A percentile compares a stretch with the other conserved stretches of the same genome.
phyloP scores from a whole-genome alignment of 2,888 invertebrate species.

The Drosophila nr. medialis region DNA sequence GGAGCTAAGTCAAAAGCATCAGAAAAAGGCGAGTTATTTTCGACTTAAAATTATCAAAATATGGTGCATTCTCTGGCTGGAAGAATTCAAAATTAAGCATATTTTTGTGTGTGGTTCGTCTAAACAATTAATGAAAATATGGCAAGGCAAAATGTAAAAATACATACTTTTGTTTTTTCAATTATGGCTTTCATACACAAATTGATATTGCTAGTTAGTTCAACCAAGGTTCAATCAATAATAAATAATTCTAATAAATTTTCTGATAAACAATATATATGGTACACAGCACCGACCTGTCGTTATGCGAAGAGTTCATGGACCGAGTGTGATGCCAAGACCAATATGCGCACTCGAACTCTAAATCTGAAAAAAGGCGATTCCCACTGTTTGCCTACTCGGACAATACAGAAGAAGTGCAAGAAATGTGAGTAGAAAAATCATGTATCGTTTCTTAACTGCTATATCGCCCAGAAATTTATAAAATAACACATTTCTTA shows the following conservation, averaged over 20 bases:
- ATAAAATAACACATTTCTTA: background rate
- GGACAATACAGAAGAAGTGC: conserved; percentile 95
- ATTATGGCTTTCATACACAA: background rate
- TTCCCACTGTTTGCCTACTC: conserved; percentile 90
- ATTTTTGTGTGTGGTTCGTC: background rate
- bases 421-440: conserved; percentile 89
- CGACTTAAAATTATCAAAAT: background rate
- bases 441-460: background rate
- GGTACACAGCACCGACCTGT: conserved; percentile 87
- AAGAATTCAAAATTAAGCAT: background rate
- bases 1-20: conserved; percentile 63
- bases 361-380: conserved; percentile 95
- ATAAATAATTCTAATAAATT: background rate
- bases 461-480: background rate
- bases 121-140: background rate
- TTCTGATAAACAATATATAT: conserved; percentile 1
- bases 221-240: background rate
- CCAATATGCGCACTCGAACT: conserved; percentile 92
- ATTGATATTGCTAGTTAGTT: background rate
- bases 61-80: background rate
- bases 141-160: background rate
- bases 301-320: conserved; percentile 94
- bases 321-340: conserved; percentile 94
- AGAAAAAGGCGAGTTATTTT: conserved; percentile 53
- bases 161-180: background rate